Percentiles rank a stretch among this genome's conserved stretches.
Conservation (phyloP, 2,797 vertebrate species). For the Manis pentadactyla region DNA sequence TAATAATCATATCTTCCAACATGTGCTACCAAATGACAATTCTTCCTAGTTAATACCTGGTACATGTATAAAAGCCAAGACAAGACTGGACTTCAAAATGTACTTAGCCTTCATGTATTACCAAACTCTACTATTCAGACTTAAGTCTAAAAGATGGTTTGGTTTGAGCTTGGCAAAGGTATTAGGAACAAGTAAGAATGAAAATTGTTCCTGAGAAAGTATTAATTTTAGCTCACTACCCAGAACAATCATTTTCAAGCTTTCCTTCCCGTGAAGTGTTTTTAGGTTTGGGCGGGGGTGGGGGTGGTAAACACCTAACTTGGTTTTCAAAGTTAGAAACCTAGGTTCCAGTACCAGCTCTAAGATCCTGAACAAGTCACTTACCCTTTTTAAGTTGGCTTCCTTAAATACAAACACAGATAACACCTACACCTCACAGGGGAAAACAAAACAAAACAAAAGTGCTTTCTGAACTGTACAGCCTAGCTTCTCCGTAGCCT, state of each 20-base stretch:
- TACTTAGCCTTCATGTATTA: not conserved
- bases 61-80: not conserved
- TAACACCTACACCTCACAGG: not conserved
- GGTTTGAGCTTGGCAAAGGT: constrained; percentile 35
- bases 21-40: not conserved
- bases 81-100: constrained; percentile 26
- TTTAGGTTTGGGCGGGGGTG: not conserved
- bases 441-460: not conserved
- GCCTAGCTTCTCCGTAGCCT: not conserved
- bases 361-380: not conserved
- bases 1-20: constrained; percentile 7
- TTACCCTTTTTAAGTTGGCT: constrained; percentile 9
- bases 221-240: not conserved
- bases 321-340: constrained; percentile 41
- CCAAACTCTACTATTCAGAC: constrained; percentile 28
- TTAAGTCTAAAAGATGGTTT: constrained; percentile 29
- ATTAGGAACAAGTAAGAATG: constrained; percentile 8
- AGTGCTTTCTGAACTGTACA: not conserved
- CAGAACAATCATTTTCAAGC: not conserved
- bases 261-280: not conserved
- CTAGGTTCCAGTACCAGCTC: not conserved
- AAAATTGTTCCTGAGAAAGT: constrained; percentile 42
- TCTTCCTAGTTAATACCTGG: constrained; percentile 22
- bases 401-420: not conserved
- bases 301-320: not conserved